Evolutionary conservation across 2,888 invertebrate species (phyloP).

Genomic region (Sesamia inferens): DNA sequence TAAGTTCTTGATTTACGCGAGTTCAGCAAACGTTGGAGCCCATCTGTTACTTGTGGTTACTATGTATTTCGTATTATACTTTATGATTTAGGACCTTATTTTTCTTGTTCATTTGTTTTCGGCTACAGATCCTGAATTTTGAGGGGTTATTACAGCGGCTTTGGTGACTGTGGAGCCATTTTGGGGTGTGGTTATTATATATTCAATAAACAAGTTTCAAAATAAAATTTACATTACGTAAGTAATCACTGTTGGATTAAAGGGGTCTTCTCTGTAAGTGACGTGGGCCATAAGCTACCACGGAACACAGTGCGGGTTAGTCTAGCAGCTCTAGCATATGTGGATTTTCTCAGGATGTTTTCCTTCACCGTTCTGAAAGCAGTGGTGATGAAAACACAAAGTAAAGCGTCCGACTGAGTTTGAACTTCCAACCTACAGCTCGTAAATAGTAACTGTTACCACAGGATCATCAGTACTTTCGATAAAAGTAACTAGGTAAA

Average conservation of each 20-base stretch:
- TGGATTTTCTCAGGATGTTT: no score
- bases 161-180: neutral
- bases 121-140: constrained; percentile 41
- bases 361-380: neutral
- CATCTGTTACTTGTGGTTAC: constrained; percentile 58
- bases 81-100: constrained; percentile 56
- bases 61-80: constrained; percentile 47
- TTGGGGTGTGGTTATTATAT: constrained; percentile 4
- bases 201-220: neutral
- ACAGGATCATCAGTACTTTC: neutral
- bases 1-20: constrained; percentile 52
- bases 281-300: neutral
- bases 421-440: neutral
- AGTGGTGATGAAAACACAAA: neutral
- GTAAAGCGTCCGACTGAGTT: neutral
- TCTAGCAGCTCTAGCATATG: no score
- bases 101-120: constrained; percentile 52
- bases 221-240: no score
- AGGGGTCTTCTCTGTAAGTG: neutral
- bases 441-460: neutral
- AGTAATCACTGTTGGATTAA: no score
- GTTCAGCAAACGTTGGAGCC: constrained; percentile 34
- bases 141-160: constrained; percentile 11
- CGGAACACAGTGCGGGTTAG: neutral
- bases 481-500: no score